Percentiles rank a stretch among this genome's conserved stretches.
Conservation (phyloP, 2,888 invertebrate genomes). For the Lacanobia wlatinum region DNA sequence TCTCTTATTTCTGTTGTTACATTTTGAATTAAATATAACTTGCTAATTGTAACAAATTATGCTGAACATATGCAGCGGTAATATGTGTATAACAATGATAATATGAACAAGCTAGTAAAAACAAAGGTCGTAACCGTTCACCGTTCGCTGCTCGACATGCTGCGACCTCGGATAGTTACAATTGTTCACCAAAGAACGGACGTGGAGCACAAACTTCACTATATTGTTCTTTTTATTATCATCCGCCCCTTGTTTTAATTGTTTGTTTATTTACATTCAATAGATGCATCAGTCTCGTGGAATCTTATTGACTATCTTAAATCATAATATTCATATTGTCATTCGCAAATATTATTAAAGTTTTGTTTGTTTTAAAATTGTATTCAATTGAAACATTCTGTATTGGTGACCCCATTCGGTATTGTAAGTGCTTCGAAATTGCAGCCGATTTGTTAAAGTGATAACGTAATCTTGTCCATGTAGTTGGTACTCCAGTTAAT, state of each 20-base stretch:
- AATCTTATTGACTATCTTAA: conserved; percentile 20
- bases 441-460: conserved; percentile 28
- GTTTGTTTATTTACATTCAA: conserved; percentile 59
- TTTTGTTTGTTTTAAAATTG: conserved; percentile 1
- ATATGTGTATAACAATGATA: conserved; percentile 31
- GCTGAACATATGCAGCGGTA: not conserved
- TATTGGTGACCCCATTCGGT: conserved; percentile 26
- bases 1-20: not conserved
- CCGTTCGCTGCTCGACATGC: conserved; percentile 46
- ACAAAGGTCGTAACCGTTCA: conserved; percentile 62
- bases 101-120: conserved; percentile 36
- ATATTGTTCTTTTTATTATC: conserved; percentile 58
- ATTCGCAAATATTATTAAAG: conserved; percentile 11
- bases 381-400: conserved; percentile 15
- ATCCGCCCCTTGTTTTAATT: conserved; percentile 45
- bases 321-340: conserved; percentile 16
- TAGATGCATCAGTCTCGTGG: conserved; percentile 13
- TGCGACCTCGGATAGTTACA: conserved; percentile 59
- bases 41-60: not conserved
- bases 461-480: conserved; percentile 37
- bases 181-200: conserved; percentile 57
- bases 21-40: not conserved
- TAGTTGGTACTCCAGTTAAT: conserved; percentile 29
- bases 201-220: conserved; percentile 48
- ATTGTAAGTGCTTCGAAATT: conserved; percentile 31